A percentile compares a stretch with the other conserved stretches of the same genome.
Evolutionary conservation across 1,140 invertebrate species (phyloP).

Genomic region (Platyscapa corneri): DNA sequence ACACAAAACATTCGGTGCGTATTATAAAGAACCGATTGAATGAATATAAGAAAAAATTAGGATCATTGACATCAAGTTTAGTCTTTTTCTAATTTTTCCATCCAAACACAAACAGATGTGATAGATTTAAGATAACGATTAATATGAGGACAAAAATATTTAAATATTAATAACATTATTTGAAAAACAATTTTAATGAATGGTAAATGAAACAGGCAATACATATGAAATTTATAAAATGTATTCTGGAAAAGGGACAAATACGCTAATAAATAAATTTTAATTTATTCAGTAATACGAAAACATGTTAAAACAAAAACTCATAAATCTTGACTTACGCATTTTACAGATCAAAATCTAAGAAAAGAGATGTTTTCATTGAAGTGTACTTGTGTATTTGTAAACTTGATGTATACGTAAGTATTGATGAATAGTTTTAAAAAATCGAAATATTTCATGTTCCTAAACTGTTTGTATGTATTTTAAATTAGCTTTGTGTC

Average conservation of each 20-base stretch:
- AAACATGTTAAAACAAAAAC: slow-evolving; percentile 53
- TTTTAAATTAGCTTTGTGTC: not conserved
- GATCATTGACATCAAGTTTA: not conserved
- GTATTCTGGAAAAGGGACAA: not conserved
- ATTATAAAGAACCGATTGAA: not conserved
- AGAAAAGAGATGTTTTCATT: slow-evolving; percentile 10
- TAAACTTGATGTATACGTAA: not conserved
- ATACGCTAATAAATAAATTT: slow-evolving; percentile 11
- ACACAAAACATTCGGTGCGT: slow-evolving; percentile 32
- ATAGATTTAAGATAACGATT: slow-evolving; percentile 12
- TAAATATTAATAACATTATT: not conserved
- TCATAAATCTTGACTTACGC: slow-evolving; percentile 61
- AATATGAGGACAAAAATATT: not conserved
- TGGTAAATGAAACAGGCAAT: not conserved
- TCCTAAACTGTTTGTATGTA: slow-evolving; percentile 1
- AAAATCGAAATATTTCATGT: not conserved
- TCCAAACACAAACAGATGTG: slow-evolving; percentile 21
- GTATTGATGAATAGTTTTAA: slow-evolving; percentile 40
- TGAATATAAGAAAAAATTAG: not conserved
- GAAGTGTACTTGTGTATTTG: slow-evolving; percentile 24
- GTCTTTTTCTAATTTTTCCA: not conserved
- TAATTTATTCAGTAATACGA: not conserved
- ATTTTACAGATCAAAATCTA: slow-evolving; percentile 43
- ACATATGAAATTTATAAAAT: not conserved
- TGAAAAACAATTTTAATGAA: not conserved